Base-by-base conservation (phyloP, 2,888 invertebrate genomes). In the Cosmorhoe ocellata region DNA sequence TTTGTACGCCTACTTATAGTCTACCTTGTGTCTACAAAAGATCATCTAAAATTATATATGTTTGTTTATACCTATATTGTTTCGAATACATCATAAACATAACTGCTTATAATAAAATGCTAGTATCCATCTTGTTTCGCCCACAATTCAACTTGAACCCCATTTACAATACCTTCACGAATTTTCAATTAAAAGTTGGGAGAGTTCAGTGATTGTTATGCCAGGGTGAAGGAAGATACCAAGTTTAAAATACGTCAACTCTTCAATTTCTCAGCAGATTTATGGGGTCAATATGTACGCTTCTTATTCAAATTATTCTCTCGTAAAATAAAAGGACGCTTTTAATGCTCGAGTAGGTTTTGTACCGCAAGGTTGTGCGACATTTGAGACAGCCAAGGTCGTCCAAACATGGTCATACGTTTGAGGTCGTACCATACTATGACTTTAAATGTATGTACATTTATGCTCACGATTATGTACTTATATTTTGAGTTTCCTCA, bases 321-420 rank as follows among this genome's bases (percentile, higher is more conserved):
- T 51, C 47, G 39, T 59, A 59, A 66, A 64, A 66, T 60, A 67
- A 66, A 66, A 65, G 63, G 54, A 45, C 44, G 47, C 51, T 51
- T 33, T 47, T 47, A 24, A 33, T 49, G 36, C 32, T 37, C 28
- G 10, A 37, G 37, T 38, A 43, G 38, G 14, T 44, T 32, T 36
- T 34, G 12, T 44, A 56, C 45, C 41, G 32, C 42, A 36, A 51
- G 51, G 27, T 41, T 34, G 33, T 43, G 38, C 30, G 41, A 56
- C 47, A 63, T 52, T 51, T 54, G 47, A 36, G 38, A 43, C 36
- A 51, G 14, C 38, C 56, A 58, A 61, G 61, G 58, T 54, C 51
- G 37, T 37, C 48, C 46, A 49, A 49, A 54, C 60, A 53, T 49
- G 56, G 53, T 56, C 60, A 54, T 56, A 56, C 40, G 30, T 42